Percentiles rank a stretch among this genome's conserved stretches.
Conservation (phyloP, 2,888 invertebrate genomes). For the Phengaris alcon region DNA sequence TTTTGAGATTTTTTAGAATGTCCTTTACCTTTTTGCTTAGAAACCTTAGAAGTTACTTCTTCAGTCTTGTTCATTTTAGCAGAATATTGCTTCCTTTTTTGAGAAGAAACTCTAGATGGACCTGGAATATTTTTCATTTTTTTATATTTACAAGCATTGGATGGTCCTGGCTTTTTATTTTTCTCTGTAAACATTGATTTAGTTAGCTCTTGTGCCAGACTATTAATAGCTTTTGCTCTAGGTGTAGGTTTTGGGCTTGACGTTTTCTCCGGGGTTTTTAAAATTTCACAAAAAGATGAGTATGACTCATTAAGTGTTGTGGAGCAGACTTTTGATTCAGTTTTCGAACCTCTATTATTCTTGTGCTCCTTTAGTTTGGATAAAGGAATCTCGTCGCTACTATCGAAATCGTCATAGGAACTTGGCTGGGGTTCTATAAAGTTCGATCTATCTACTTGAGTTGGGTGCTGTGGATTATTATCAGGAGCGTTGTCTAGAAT, state of each 20-base stretch:
- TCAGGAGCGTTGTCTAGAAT: no score
- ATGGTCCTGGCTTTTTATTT: no score
- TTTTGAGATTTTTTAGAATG: conserved; percentile 7
- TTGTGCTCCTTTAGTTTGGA: no score
- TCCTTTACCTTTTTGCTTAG: conserved; percentile 18
- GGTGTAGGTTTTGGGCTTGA: conserved; percentile 7
- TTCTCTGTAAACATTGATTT: not conserved
- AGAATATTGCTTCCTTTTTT: conserved; percentile 22
- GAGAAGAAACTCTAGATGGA: not conserved
- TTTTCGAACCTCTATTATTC: no score
- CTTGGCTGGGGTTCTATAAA: no score
- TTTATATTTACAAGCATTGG: not conserved
- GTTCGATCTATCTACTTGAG: no score
- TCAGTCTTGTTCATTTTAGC: conserved; percentile 2
- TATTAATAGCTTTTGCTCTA: conserved; percentile 10
- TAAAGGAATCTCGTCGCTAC: no score
- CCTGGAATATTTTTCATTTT: not conserved
- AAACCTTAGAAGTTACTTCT: not conserved
- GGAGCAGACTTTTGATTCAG: no score
- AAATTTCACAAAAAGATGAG: not conserved
- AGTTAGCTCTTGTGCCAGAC: conserved; percentile 17
- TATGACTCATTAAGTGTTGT: conserved; percentile 15
- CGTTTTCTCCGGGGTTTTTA: conserved; percentile 21
- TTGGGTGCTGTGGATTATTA: no score
- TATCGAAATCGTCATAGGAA: no score